These are phyloP conservation scores for Sebastes variabilis DNA, from an alignment of 2,797 vertebrate species.

Conservation along the genomic window DNA sequence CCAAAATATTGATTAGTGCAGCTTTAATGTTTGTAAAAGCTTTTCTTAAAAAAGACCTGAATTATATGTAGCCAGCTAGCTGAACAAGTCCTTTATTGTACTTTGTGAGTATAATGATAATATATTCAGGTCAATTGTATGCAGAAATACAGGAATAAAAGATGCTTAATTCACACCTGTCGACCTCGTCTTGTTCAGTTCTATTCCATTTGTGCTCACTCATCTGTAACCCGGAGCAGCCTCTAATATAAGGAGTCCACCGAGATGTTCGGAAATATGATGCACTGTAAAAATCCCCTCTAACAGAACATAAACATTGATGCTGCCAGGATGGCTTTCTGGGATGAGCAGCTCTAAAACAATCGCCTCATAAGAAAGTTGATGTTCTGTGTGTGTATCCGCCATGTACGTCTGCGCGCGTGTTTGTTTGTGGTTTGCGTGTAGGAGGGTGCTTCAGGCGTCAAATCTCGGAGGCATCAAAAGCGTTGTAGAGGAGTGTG, in stretches of 20 bases:
- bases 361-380: conserved; percentile 49
- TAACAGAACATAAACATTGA: conserved; percentile 68
- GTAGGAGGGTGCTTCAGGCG: neutral
- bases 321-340: conserved; percentile 41
- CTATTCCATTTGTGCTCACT: conserved; percentile 51
- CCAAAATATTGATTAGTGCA: neutral
- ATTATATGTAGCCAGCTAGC: neutral
- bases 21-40: neutral
- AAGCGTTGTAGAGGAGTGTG: neutral
- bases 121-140: neutral
- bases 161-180: conserved; percentile 30
- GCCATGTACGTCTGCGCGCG: neutral
- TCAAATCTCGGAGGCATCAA: conserved; percentile 15
- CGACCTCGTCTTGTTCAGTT: conserved; percentile 50
- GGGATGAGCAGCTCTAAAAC: conserved; percentile 61
- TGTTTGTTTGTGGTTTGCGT: neutral
- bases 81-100: neutral
- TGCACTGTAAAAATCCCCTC: conserved; percentile 58
- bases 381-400: conserved; percentile 43
- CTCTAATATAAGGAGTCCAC: conserved; percentile 49
- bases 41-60: neutral
- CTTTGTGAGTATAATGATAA: neutral
- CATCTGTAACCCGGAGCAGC: conserved; percentile 57
- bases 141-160: conserved; percentile 26
- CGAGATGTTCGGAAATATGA: conserved; percentile 60